Evolutionary conservation across 2,113 vertebrate genomes (phyloP).

Genomic region (Scomber japonicus): DNA sequence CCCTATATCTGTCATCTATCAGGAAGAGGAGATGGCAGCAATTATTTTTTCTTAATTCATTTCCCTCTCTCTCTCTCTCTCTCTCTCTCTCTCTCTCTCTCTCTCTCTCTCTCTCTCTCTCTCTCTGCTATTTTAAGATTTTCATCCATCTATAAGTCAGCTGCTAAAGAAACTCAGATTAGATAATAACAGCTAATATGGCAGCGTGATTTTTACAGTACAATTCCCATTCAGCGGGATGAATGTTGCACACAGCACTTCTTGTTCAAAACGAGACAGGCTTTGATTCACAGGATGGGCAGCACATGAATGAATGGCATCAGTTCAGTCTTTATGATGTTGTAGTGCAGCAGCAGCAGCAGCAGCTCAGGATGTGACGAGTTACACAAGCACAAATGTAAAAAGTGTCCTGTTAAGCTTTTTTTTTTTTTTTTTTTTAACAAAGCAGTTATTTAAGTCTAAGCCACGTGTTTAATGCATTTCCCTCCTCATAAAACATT

Average conservation of each 20-base stretch:
- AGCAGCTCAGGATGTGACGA: neutral
- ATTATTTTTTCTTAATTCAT: conserved; percentile 48
- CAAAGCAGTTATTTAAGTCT: too few relatives aligned
- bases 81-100: neutral
- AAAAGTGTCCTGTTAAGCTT: too few relatives aligned
- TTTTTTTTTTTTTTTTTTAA: too few relatives aligned
- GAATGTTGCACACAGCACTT: neutral
- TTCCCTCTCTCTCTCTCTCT: neutral
- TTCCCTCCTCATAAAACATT: too few relatives aligned
- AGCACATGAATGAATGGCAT: conserved; percentile 25
- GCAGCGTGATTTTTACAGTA: conserved; percentile 3
- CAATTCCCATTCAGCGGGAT: conserved; percentile 20
- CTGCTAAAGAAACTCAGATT: conserved; percentile 38
- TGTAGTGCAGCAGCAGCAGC: neutral
- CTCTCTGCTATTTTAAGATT: conserved; percentile 43
- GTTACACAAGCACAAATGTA: too few relatives aligned
- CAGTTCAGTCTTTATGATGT: conserved; percentile 24
- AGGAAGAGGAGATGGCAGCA: conserved; percentile 28
- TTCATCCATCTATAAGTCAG: conserved; percentile 34
- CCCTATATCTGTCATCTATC: conserved; percentile 14
- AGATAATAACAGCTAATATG: conserved; percentile 33
- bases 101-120: too few relatives aligned
- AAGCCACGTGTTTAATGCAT: too few relatives aligned
- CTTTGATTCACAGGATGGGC: conserved; percentile 24
- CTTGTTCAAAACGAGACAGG: conserved; percentile 12